phyloP scores from a whole-genome alignment of 1,140 invertebrate species.

The Octopus bimaculoides region DNA sequence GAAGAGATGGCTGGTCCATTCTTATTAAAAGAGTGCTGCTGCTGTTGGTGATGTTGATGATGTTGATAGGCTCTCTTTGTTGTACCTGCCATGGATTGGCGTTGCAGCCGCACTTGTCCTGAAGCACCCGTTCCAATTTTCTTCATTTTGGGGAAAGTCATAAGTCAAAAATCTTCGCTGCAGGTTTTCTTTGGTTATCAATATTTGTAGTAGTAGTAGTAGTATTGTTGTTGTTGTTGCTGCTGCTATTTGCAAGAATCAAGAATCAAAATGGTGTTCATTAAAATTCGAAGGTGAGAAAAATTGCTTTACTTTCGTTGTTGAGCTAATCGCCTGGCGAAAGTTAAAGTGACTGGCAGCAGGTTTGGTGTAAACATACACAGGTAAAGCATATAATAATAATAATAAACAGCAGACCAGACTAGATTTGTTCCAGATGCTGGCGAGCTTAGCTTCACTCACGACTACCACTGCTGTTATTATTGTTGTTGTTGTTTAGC shows the following conservation, averaged over 20 bases:
- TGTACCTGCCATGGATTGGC: neutral
- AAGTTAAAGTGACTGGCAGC: no score
- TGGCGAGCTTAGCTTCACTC: no score
- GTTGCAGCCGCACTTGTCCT: neutral
- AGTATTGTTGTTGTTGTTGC: neutral
- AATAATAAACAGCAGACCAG: no score
- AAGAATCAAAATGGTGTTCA: neutral
- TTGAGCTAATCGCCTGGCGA: no score
- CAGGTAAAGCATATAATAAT: no score
- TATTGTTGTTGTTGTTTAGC: no score
- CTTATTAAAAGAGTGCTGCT: no score
- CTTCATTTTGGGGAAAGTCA: conserved; percentile 9
- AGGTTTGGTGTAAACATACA: no score
- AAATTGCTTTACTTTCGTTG: no score
- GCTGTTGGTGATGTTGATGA: neutral
- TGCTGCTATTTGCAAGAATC: neutral
- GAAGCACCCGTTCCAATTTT: neutral
- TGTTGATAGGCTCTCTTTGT: neutral
- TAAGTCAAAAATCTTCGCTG: neutral
- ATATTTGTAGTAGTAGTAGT: neutral
- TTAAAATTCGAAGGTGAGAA: neutral
- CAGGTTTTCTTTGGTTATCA: neutral
- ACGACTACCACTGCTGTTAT: no score
- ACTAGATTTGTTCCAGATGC: no score
- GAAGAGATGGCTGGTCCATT: no score